Evolutionary conservation across 2,113 vertebrate species (phyloP), one percentile per base, ranked within the genome.

Genomic region (Bos indicus): DNA sequence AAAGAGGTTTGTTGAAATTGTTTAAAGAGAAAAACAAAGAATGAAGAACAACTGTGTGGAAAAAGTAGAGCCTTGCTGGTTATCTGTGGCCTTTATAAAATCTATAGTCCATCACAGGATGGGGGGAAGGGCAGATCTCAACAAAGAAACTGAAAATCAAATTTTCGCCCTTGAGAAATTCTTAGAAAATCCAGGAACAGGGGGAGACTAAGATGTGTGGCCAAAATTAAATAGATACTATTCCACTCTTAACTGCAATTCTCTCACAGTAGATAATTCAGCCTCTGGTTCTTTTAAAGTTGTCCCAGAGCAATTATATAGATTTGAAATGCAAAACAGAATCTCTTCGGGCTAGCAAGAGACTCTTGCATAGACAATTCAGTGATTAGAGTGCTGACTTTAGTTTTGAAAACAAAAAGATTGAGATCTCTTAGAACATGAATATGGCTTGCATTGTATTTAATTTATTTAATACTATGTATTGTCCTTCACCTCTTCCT

Each of bases 271-370:
- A 93, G 33, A 80, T 89, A 82, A 86, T 80, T 91, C 40, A 88
- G 23, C 57, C 23, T 97, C 57, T 36, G 25, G 2, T 85, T 64
- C 64, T 91, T 71, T 94, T 48, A 90, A 91, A 93, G 12, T 71
- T 88, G 36, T 85, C 54, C 52, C 36, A 52, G 57, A 95, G 54
- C 33, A 91, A 91, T 85, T 85, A 15, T 52, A 48, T 91, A 19
- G 15, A 74, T 64, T 91, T 91, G 28, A 97, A 96, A 89, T 93
- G 40, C 14, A 77, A 96, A 97, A 80, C 26, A 81, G 25, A 95
- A 85, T 74, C 3, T 67, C 33, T 80, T 51, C 33, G 77, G 30
- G 9, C 16, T 62, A 56, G 36, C 16, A 77, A 25, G 48, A 92
- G 46, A 84, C 64, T 56, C 54, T 89, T 3, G 15, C 33, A 48